A percentile compares a stretch with the other conserved stretches of the same genome.
These are phyloP conservation scores for Otis tarda DNA, from an alignment of 2,113 vertebrate species.

Conservation along the genomic window DNA sequence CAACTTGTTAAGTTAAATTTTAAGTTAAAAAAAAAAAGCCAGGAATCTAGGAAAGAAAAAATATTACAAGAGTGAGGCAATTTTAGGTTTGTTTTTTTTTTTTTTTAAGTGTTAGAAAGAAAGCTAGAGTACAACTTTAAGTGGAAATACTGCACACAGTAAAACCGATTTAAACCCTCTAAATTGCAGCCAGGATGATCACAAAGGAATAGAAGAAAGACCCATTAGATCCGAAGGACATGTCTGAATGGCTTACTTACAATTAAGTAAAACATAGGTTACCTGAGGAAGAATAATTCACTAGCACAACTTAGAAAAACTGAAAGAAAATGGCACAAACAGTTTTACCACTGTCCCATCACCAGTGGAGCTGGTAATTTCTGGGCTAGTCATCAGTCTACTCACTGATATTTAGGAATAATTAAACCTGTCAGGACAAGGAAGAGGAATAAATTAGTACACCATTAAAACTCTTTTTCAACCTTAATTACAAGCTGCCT, in stretches of 20 bases:
- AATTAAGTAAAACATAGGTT: conserved; percentile 11
- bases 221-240: not conserved
- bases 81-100: not conserved
- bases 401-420: conserved; percentile 47
- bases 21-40: not conserved
- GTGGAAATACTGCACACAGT: not conserved
- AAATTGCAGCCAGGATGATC: not conserved
- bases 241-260: not conserved
- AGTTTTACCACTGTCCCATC: not conserved
- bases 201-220: not conserved
- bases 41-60: not conserved
- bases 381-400: conserved; percentile 3
- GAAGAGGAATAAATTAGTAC: conserved; percentile 48
- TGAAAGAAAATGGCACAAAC: not conserved
- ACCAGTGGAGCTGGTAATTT: not conserved
- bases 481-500: conserved; percentile 31
- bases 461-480: conserved; percentile 16
- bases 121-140: not conserved
- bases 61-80: not conserved
- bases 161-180: not conserved
- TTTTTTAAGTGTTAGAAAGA: not conserved
- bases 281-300: not conserved
- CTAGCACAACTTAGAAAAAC: not conserved
- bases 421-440: conserved; percentile 60
- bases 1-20: not conserved